A percentile compares a stretch with the other conserved stretches of the same genome.
Evolutionary conservation across 1,140 invertebrate genomes (phyloP).

Genomic region (Drosophila kanapiae): DNA sequence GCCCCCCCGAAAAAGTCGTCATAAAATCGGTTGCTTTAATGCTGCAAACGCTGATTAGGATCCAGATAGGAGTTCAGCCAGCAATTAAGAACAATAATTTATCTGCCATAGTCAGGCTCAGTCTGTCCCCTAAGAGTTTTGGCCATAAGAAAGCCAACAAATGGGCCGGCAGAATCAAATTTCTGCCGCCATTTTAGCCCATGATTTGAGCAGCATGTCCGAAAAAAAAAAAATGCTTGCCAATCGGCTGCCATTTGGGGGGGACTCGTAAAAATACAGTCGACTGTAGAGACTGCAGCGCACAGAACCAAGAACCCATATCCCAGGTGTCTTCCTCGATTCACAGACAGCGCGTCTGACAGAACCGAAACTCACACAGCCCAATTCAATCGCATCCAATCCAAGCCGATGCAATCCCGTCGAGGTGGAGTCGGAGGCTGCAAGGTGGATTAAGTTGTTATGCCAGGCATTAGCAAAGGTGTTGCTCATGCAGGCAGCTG

Average conservation of each 20-base stretch:
- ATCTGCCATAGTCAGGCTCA: constrained; percentile 32
- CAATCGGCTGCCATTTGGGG: constrained; percentile 41
- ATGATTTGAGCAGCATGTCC: constrained; percentile 73
- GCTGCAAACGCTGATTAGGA: constrained; percentile 67
- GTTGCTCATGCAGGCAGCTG: constrained; percentile 50
- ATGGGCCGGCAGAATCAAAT: constrained; percentile 62
- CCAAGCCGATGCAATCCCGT: constrained; percentile 30
- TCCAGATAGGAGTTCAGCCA: constrained; percentile 61
- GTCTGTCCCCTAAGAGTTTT: constrained; percentile 16
- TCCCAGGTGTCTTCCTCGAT: constrained; percentile 31
- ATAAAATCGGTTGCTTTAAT: constrained; percentile 76
- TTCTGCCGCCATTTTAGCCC: constrained; percentile 25
- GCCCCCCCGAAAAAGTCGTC: constrained; percentile 34
- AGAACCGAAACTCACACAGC: constrained; percentile 21
- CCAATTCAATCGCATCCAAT: constrained; percentile 13
- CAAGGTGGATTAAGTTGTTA: constrained; percentile 78
- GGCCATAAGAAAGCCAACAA: constrained; percentile 60
- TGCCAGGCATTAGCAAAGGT: constrained; percentile 73
- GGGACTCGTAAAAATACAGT: constrained; percentile 48
- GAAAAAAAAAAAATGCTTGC: constrained; percentile 31
- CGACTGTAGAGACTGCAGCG: constrained; percentile 9
- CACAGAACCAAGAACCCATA: constrained; percentile 4
- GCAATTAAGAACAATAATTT: constrained; percentile 74
- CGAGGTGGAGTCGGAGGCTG: constrained; percentile 24
- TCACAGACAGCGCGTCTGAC: constrained; percentile 56